Conservation (phyloP, 2,888 invertebrate genomes). For the Ormyrus pomaceus region DNA sequence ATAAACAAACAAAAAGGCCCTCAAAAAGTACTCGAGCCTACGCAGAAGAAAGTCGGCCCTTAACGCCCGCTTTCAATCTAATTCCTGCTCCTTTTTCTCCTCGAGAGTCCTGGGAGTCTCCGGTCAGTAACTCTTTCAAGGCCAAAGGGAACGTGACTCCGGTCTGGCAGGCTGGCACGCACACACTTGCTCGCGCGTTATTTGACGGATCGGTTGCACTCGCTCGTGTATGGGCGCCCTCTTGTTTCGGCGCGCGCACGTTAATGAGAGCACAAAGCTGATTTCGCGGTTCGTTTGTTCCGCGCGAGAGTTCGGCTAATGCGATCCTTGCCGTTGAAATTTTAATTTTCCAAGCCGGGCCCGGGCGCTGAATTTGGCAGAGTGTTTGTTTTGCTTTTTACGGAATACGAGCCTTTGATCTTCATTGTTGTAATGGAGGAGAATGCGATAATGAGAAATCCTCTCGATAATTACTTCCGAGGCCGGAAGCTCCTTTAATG, state of each 20-base stretch:
- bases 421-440: background rate
- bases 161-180: background rate
- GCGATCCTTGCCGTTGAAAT: conserved; percentile 25
- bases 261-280: conserved; percentile 39
- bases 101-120: background rate
- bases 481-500: background rate
- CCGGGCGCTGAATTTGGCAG: background rate
- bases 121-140: conserved; percentile 54
- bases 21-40: background rate
- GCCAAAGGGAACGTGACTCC: conserved; percentile 49
- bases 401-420: too few relatives aligned
- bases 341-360: background rate
- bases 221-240: background rate
- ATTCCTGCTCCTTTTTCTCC: conserved; percentile 12
- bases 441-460: background rate
- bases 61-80: conserved; percentile 27
- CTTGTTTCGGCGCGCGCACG: background rate
- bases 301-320: background rate
- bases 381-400: too few relatives aligned
- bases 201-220: conserved; percentile 17
- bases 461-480: background rate
- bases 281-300: conserved; percentile 43
- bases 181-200: background rate
- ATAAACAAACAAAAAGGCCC: background rate
- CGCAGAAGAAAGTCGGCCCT: conserved; percentile 11